Conservation (phyloP, 2,888 invertebrate genomes). For the Trypoxylon attenuatum region DNA sequence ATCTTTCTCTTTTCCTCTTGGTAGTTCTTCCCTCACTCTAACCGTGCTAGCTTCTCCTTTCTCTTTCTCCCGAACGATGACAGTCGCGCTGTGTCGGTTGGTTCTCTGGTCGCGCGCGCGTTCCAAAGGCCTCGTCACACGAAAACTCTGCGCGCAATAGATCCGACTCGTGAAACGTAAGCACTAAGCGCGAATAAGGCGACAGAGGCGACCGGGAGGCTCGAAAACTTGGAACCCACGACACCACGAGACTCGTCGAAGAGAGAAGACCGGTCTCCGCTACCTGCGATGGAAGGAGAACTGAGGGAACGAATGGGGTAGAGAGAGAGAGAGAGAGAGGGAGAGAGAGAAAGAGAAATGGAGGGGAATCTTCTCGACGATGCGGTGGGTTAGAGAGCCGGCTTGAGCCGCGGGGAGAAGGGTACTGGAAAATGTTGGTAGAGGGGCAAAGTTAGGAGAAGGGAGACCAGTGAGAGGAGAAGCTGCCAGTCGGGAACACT, state of each 20-base stretch:
- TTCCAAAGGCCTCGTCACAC: conserved; percentile 26
- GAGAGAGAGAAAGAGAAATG: conserved; percentile 18
- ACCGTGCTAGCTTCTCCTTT: too few relatives aligned
- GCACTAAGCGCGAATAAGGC: too few relatives aligned
- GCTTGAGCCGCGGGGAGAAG: conserved; percentile 37
- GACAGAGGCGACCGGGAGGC: too few relatives aligned
- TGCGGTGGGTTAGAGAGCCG: conserved; percentile 28
- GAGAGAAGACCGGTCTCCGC: neutral
- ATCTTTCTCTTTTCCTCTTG: too few relatives aligned
- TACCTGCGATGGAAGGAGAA: too few relatives aligned
- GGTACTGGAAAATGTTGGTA: conserved; percentile 45
- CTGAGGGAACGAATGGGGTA: conserved; percentile 11
- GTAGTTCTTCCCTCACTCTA: too few relatives aligned
- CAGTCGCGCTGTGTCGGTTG: too few relatives aligned
- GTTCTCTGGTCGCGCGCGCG: too few relatives aligned
- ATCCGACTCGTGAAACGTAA: conserved; percentile 66
- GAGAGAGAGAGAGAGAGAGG: conserved; percentile 14
- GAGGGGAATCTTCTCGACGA: conserved; percentile 19
- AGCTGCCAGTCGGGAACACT: conserved; percentile 51
- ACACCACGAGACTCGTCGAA: too few relatives aligned
- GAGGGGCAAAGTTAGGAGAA: conserved; percentile 21
- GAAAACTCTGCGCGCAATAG: conserved; percentile 62
- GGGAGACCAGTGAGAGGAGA: conserved; percentile 12
- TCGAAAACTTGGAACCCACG: conserved; percentile 71
- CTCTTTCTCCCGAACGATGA: too few relatives aligned